A percentile compares a stretch with the other conserved stretches of the same genome.
phyloP scores from a whole-genome alignment of 2,888 invertebrate genomes.

The Mesochorus sp. region DNA sequence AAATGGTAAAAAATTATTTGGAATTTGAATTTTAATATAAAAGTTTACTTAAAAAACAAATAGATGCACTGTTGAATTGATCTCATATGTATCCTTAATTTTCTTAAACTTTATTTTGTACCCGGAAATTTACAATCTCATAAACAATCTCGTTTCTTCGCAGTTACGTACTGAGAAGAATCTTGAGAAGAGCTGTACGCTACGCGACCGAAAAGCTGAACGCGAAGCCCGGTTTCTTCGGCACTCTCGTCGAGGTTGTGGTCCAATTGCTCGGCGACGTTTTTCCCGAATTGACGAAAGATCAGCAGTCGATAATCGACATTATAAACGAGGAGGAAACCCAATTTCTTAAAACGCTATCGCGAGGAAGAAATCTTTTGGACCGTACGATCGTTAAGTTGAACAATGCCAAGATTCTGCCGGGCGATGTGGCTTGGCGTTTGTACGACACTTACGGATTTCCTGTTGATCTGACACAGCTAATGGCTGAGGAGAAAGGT shows the following conservation, averaged over 20 bases:
- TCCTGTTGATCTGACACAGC: conserved; percentile 97
- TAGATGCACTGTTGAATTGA: neutral
- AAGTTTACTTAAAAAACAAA: too few relatives aligned
- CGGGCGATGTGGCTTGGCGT: conserved; percentile 98
- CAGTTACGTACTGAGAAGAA: conserved; percentile 96
- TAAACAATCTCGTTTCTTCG: conserved; percentile 40
- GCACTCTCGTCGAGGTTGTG: conserved; percentile 94
- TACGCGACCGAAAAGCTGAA: conserved; percentile 98
- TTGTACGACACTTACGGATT: conserved; percentile 99
- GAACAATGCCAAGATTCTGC: conserved; percentile 86
- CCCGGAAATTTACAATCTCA: neutral
- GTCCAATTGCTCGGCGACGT: conserved; percentile 91
- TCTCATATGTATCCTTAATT: neutral
- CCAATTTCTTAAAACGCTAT: conserved; percentile 98
- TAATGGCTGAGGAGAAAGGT: conserved; percentile 99
- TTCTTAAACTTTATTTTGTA: neutral
- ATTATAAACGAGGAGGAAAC: conserved; percentile 98
- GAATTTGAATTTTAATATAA: neutral
- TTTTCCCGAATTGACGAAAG: conserved; percentile 92
- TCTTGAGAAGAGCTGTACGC: conserved; percentile 96
- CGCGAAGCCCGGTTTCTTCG: conserved; percentile 97
- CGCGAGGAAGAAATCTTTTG: conserved; percentile 93
- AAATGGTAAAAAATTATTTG: too few relatives aligned
- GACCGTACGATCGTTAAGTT: conserved; percentile 95
- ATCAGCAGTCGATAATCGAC: conserved; percentile 95